Evolutionary conservation across 2,797 vertebrate species (phyloP).

Genomic region (Selene dorsalis): DNA sequence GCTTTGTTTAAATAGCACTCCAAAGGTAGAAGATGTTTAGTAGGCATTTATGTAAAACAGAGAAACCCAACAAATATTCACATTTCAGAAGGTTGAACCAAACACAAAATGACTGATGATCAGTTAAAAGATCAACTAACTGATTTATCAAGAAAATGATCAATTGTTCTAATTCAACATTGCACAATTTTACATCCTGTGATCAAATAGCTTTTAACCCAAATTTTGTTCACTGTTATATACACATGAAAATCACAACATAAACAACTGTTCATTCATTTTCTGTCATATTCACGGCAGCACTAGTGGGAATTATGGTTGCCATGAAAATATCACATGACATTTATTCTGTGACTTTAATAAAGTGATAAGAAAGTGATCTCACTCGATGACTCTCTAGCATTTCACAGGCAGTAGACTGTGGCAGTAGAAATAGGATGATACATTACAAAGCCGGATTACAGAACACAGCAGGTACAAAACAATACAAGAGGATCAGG

Average conservation of each 20-base stretch:
- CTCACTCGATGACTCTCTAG: neutral
- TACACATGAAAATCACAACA: neutral
- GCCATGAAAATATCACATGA: neutral
- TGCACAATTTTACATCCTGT: too few relatives aligned
- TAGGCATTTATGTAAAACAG: neutral
- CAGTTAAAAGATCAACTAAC: neutral
- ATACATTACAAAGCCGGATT: neutral
- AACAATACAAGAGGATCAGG: neutral
- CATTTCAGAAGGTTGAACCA: neutral
- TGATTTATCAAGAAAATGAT: neutral
- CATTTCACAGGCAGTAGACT: neutral
- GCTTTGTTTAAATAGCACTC: neutral
- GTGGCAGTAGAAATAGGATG: neutral
- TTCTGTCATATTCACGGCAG: neutral
- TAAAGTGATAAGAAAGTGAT: neutral
- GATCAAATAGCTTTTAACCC: neutral
- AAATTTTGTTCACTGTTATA: neutral
- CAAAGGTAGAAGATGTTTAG: neutral
- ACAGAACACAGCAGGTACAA: constrained; percentile 2
- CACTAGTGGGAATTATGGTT: neutral
- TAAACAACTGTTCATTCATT: neutral
- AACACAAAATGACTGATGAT: neutral
- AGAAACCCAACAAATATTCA: neutral
- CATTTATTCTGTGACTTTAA: neutral
- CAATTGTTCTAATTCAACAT: neutral